Conservation (phyloP, 2,113 vertebrate species). For the Ptilorrhoa leucosticta region DNA sequence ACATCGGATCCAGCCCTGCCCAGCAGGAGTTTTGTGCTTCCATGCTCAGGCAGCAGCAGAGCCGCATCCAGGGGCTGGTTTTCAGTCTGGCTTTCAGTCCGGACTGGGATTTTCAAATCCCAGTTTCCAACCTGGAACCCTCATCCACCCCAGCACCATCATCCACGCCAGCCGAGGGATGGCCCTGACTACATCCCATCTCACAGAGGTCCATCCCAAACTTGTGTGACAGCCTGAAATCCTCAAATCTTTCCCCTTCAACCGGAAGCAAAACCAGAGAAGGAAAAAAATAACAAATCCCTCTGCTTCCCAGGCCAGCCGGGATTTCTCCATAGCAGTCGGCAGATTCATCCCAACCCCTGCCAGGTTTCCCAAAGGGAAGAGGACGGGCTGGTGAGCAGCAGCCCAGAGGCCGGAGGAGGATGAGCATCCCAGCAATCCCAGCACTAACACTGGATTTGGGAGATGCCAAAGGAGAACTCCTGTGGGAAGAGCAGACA, state of each 20-base stretch:
- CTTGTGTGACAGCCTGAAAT: rapidly evolving
- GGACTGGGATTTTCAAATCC: background rate
- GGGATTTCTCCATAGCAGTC: background rate
- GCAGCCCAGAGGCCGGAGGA: background rate
- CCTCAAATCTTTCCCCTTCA: background rate
- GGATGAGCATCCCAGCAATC: background rate
- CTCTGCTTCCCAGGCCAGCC: background rate
- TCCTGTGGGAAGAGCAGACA: background rate
- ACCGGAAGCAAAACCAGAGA: background rate
- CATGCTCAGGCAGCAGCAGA: background rate
- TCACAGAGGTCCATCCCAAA: background rate
- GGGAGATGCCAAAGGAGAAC: background rate
- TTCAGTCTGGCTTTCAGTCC: background rate
- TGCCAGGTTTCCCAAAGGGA: background rate
- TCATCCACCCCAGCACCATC: background rate
- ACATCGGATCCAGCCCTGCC: rapidly evolving
- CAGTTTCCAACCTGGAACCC: background rate
- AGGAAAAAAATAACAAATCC: background rate
- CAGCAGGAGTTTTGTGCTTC: background rate
- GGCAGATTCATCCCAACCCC: background rate
- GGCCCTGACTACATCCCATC: rapidly evolving
- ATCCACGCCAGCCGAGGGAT: rapidly evolving
- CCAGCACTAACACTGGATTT: background rate
- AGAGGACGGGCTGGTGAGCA: background rate
- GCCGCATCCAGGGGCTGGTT: background rate